A percentile compares a stretch with the other conserved stretches of the same genome.
Evolutionary conservation across 2,888 invertebrate species (phyloP).

Genomic region (Drosophila barbarae): DNA sequence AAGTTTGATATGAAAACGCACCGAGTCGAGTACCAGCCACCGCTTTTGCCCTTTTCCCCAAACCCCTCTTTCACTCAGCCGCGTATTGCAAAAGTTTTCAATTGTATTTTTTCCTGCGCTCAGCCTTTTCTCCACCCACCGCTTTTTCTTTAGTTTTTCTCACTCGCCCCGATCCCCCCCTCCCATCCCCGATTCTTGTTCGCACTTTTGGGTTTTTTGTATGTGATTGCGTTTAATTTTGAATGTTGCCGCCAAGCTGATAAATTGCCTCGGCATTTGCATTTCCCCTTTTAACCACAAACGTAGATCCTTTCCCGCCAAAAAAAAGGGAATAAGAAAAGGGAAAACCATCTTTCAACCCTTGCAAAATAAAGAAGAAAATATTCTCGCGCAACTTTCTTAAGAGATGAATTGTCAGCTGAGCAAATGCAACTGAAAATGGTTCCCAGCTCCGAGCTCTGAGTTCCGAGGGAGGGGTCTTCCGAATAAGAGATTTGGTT

Average conservation of each 20-base stretch:
- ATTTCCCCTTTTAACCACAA: conserved; percentile 39
- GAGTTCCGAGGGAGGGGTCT: neutral
- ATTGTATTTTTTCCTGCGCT: conserved; percentile 54
- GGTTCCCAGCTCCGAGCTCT: conserved; percentile 2
- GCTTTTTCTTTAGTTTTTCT: conserved; percentile 18
- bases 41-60: neutral
- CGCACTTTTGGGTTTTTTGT: conserved; percentile 48
- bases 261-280: conserved; percentile 65
- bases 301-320: neutral
- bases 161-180: neutral
- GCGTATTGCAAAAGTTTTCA: conserved; percentile 75
- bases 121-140: conserved; percentile 8
- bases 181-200: conserved; percentile 35
- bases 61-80: conserved; percentile 21
- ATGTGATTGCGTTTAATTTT: conserved; percentile 70
- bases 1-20: conserved; percentile 75
- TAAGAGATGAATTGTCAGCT: conserved; percentile 39
- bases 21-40: conserved; percentile 35
- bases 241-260: conserved; percentile 54
- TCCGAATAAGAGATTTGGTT: conserved; percentile 10
- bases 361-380: conserved; percentile 7
- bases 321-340: neutral
- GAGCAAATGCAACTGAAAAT: conserved; percentile 35
- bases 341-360: conserved; percentile 10
- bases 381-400: conserved; percentile 31